Conservation (phyloP, 2,113 vertebrate genomes). For the Emydura subglobosa region DNA sequence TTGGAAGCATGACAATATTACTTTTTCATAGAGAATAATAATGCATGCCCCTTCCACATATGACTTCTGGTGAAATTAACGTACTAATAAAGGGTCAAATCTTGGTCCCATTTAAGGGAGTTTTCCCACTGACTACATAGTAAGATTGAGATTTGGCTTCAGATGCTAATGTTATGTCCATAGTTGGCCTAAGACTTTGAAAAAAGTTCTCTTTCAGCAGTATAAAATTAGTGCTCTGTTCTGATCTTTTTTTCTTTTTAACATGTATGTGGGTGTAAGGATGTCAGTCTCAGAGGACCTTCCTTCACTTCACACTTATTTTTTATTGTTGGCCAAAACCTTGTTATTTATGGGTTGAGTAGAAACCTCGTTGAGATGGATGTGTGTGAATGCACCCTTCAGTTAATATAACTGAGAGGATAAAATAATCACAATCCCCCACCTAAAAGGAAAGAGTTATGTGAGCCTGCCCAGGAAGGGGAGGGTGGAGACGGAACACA, state of each 20-base stretch:
- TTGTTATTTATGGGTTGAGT: not conserved
- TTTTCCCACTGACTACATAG: not conserved
- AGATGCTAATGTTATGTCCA: not conserved
- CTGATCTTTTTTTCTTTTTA: not conserved
- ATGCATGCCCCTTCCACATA: not conserved
- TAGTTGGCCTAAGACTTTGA: not conserved
- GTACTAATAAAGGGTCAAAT: not conserved
- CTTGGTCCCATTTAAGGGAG: not conserved
- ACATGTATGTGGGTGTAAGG: conserved; percentile 18
- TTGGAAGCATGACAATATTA: not conserved
- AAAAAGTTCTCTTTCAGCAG: not conserved
- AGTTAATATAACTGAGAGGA: not conserved
- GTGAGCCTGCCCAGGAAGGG: not conserved
- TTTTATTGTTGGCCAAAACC: not conserved
- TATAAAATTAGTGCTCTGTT: not conserved
- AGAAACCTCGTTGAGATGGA: not conserved
- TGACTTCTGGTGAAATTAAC: not conserved
- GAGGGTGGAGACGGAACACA: not conserved
- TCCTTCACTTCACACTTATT: not conserved
- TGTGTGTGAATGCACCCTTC: not conserved
- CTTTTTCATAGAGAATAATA: not conserved
- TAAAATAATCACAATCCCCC: not conserved
- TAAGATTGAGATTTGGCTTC: not conserved
- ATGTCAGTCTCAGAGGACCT: conserved; percentile 17
- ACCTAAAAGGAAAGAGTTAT: not conserved